Base-by-base conservation (phyloP, 2,113 vertebrate genomes). In the Columbina picui region DNA sequence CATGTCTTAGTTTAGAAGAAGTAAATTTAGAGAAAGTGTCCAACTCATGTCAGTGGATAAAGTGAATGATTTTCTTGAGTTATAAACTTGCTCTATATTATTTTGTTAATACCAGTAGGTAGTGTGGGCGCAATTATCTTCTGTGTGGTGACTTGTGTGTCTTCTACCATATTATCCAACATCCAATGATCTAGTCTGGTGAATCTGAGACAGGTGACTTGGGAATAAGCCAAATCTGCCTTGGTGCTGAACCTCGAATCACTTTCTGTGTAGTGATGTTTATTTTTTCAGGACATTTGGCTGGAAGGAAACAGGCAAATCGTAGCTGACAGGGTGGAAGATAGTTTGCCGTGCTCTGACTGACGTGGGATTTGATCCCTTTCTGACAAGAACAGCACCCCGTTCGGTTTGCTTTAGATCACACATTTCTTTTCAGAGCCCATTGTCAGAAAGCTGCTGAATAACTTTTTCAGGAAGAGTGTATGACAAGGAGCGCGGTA, bases 391-490 rank as follows among this genome's bases (percentile, higher is more conserved):
- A 96, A 93, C 90, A 95, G 68, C 82, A 86, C 85, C 90, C 79
- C 15, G 0, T 86, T 97, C 74, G 6, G 64, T 92, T 96, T 92
- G 68, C 82, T 92, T 96, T 63, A 96, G 76, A 95, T 96, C 94
- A 96, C 90, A 64, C 94, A 34, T 77, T 78, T 63, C 88, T 77
- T 41, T 64, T 67, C 59, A 52, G 82, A 80, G 6, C 19, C 47
- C 10, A 0, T 84, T 95, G 87, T 96, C 93, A 96, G 82, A 81
- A 97, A 95, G 96, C 94, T 93, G 88, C 75, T 92, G 71, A 92
- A 41, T 81, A 96, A 94, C 95, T 96, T 96, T 94, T 71, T 57
- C 71, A 43, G 29, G 55, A 77, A 63, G 79, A 56, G 52, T 43
- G 59, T 77, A 8, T 90, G 96, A 95, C 90, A 88, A 79, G 45